A percentile compares a stretch with the other conserved stretches of the same genome.
Conservation (phyloP, 2,113 vertebrate species). For the Paramisgurnus dabryanus region DNA sequence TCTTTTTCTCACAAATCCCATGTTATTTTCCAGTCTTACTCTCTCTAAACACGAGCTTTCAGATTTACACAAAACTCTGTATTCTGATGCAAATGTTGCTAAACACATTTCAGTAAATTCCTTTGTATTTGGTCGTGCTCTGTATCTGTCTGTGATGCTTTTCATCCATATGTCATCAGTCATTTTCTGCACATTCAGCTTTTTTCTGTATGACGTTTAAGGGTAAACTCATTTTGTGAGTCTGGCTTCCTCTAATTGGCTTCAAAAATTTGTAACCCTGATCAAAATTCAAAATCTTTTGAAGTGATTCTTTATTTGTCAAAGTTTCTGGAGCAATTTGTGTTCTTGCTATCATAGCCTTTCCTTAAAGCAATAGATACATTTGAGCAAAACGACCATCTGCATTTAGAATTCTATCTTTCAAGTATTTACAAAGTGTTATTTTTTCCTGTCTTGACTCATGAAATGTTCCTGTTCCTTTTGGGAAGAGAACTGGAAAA, state of each 20-base stretch:
- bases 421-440: constrained; percentile 29
- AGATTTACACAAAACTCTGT: constrained; percentile 16
- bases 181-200: not conserved
- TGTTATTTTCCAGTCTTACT: not conserved
- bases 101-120: constrained; percentile 34
- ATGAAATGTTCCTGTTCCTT: not conserved
- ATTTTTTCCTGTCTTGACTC: not conserved
- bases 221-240: constrained; percentile 26
- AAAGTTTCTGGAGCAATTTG: not conserved
- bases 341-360: not conserved
- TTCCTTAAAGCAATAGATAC: too few relatives aligned
- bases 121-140: constrained; percentile 10
- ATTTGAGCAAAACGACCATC: constrained; percentile 40
- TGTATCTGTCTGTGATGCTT: constrained; percentile 28
- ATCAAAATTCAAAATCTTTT: constrained; percentile 26
- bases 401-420: constrained; percentile 34
- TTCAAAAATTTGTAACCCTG: constrained; percentile 16
- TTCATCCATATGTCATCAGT: constrained; percentile 37
- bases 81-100: constrained; percentile 35
- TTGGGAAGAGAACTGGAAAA: constrained; percentile 45
- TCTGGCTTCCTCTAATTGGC: constrained; percentile 32
- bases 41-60: not conserved
- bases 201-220: constrained; percentile 8
- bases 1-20: constrained; percentile 5
- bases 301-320: constrained; percentile 21